Evolutionary conservation across 2,888 invertebrate species (phyloP).

Genomic region (Stenchaetothrips biformis): DNA sequence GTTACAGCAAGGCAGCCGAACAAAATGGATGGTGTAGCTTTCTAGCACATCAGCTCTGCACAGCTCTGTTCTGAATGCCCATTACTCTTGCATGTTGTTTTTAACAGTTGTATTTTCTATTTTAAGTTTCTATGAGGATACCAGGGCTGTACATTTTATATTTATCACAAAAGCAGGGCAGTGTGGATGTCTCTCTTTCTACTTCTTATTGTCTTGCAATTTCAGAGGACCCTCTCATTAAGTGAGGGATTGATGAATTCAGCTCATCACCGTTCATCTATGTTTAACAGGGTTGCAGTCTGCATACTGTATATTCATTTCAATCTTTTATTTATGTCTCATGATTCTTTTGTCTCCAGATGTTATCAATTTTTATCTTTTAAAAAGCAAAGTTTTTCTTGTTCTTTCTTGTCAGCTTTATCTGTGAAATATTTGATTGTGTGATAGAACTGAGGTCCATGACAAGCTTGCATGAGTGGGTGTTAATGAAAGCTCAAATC

Average conservation of each 20-base stretch:
- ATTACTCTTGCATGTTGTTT: conserved; percentile 3
- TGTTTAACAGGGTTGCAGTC: no score
- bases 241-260: no score
- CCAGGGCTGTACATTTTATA: neutral
- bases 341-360: neutral
- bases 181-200: neutral
- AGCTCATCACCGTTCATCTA: no score
- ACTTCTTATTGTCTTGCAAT: neutral
- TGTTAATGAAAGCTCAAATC: neutral
- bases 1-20: neutral
- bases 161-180: neutral
- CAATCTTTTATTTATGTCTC: neutral
- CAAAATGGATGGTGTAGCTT: conserved; percentile 1
- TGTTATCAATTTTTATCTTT: neutral
- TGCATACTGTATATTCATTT: no score
- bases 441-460: neutral
- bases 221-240: no score
- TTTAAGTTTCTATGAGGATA: neutral
- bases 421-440: neutral
- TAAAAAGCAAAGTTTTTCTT: neutral
- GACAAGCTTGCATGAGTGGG: neutral
- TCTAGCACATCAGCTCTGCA: conserved; percentile 3
- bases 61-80: neutral
- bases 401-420: neutral
- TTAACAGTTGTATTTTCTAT: neutral